Conservation (phyloP, 2,797 vertebrate genomes). For the Myioborus miniatus region DNA sequence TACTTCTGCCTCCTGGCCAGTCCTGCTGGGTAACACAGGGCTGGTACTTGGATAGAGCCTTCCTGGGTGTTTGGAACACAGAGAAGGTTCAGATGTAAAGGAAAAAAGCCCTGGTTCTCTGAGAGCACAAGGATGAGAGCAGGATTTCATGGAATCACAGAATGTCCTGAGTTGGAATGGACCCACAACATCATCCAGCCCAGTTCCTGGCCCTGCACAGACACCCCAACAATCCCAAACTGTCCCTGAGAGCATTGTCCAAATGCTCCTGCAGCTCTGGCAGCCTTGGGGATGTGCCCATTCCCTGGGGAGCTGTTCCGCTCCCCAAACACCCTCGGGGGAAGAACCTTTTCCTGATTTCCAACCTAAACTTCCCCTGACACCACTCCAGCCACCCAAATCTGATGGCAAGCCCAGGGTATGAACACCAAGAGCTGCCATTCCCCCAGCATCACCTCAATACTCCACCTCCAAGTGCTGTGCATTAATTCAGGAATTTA, state of each 20-base stretch:
- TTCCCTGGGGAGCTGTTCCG: not conserved
- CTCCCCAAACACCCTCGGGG: not conserved
- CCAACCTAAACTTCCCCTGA: not conserved
- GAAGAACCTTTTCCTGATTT: not conserved
- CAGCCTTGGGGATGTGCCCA: rapidly evolving
- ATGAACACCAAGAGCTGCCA: not conserved
- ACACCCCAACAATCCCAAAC: not conserved
- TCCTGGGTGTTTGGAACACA: not conserved
- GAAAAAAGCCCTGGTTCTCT: not conserved
- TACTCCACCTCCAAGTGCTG: not conserved
- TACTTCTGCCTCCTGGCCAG: not conserved
- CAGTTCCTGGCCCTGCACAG: not conserved
- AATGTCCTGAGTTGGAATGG: not conserved
- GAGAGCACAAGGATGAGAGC: not conserved
- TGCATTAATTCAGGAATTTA: not conserved
- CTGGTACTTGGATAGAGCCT: not conserved
- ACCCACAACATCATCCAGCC: not conserved
- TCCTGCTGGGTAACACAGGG: not conserved
- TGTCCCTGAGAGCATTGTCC: rapidly evolving
- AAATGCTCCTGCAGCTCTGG: rapidly evolving
- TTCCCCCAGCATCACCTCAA: not conserved
- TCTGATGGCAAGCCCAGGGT: not conserved
- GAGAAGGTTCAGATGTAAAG: not conserved
- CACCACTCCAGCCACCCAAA: not conserved
- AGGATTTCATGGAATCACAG: not conserved